Base-by-base conservation (phyloP, 2,888 invertebrate species). In the Strigamia transsilvanica region DNA sequence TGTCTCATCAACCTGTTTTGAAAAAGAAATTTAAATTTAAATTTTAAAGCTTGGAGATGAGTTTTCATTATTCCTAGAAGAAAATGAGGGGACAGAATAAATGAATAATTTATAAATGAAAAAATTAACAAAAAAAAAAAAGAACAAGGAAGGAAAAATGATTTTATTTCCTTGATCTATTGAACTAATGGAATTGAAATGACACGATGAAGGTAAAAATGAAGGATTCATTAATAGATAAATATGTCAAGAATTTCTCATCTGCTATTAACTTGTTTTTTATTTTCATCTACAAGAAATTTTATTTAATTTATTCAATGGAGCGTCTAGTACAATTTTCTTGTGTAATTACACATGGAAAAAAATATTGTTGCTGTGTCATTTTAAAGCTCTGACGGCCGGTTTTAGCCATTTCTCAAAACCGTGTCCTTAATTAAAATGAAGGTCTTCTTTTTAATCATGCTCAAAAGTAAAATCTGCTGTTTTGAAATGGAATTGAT, bases 141-240 rank as follows among this genome's bases (percentile, higher is more conserved):
- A 9, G 10, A 10, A 38, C 38, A 38, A 38, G 38, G 38, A 38
- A 38, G n/a, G 46, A 46, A 46, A 46, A 46, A 46, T n/a, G n/a
- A 46, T 46, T 46, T 46, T 46, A 3, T 56, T 18, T 18, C 56
- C 56, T 56, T 56, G 56, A 56, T 56, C 56, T 56, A 56, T 56
- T 56, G 56, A 56, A 56, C 56, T 56, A 56, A 18, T 18, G 21
- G 56, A 56, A 56, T 56, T 56, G 56, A 56, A 56, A 56, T 56
- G 56, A 56, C 56, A 56, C 56, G 21, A 18, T 56, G 56, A 56
- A 56, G 56, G 56, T 56, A 56, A 56, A 56, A 18, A 56, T n/a
- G 18, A 46, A 46, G 46, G 46, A 46, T 46, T 46, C 46, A 46
- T 56, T n/a, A 56, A 56, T 56, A n/a, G n/a, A 56, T 56, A 56